Evolutionary conservation across 2,113 vertebrate species (phyloP).

Genomic region (Setophaga kirtlandii): DNA sequence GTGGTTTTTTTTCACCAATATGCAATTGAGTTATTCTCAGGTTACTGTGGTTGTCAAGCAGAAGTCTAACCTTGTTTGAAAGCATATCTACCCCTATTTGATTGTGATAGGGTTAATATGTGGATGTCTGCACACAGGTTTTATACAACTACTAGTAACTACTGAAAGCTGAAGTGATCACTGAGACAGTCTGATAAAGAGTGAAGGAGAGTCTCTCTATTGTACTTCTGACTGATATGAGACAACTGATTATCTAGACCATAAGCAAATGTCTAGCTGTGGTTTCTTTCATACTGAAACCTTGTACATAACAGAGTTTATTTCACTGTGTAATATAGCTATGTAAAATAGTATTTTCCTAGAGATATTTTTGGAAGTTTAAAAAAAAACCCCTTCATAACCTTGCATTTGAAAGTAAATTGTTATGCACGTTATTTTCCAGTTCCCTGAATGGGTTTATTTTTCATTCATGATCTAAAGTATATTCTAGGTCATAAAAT

Average conservation of each 20-base stretch:
- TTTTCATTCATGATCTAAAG: conserved; percentile 71
- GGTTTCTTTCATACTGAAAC: conserved; percentile 49
- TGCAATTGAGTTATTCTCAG: conserved; percentile 21
- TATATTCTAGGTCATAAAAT: conserved; percentile 65
- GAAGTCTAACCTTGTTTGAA: neutral
- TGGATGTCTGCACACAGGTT: neutral
- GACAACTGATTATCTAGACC: neutral
- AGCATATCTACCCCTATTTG: neutral
- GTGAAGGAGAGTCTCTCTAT: neutral
- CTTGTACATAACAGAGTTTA: conserved; percentile 65
- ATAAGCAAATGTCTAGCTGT: conserved; percentile 12
- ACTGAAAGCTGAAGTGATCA: neutral
- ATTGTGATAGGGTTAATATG: neutral
- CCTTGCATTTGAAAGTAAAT: conserved; percentile 62
- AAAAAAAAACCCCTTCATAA: conserved; percentile 42
- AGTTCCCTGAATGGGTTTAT: conserved; percentile 63
- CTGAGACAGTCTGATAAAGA: neutral
- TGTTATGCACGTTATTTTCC: conserved; percentile 58
- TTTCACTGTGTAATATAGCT: conserved; percentile 69
- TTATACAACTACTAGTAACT: neutral
- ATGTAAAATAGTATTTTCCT: conserved; percentile 78
- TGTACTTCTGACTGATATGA: neutral
- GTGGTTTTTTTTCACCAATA: neutral
- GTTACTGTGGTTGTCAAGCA: conserved; percentile 10
- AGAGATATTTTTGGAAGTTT: conserved; percentile 73